Evolutionary conservation across 2,888 invertebrate genomes (phyloP).

Genomic region (Agrochola lota): DNA sequence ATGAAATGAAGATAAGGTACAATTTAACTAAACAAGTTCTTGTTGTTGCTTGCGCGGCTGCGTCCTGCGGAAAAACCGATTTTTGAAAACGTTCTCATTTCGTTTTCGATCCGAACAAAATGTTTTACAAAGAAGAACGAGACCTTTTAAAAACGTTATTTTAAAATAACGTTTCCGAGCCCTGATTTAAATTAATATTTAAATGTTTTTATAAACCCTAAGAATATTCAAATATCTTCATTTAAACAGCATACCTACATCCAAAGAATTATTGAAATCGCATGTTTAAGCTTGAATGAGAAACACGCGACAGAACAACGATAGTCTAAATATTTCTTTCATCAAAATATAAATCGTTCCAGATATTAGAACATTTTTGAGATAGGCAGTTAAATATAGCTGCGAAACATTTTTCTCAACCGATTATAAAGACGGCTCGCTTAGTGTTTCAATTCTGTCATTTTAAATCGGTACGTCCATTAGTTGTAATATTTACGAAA

Average conservation of each 20-base stretch:
- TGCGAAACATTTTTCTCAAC: slow-evolving; percentile 38
- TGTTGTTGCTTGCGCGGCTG: too few species aligned
- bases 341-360: slow-evolving; percentile 54
- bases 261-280: slow-evolving; percentile 37
- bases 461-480: slow-evolving; percentile 28
- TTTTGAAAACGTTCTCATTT: too few species aligned
- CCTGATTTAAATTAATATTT: too few species aligned
- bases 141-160: too few species aligned
- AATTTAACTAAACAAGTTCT: too few species aligned
- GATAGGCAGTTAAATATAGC: slow-evolving; percentile 46
- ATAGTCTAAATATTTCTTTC: slow-evolving; percentile 57
- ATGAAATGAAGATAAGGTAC: too few species aligned
- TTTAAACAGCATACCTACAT: slow-evolving; percentile 14
- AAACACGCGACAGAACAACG: slow-evolving; percentile 37
- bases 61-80: too few species aligned
- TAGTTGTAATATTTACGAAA: slow-evolving; percentile 51
- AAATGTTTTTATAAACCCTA: slow-evolving; percentile 2
- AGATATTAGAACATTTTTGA: slow-evolving; percentile 42
- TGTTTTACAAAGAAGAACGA: too few species aligned
- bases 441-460: slow-evolving; percentile 27
- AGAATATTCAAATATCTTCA: slow-evolving; percentile 27
- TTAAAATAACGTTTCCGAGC: too few species aligned
- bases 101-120: too few species aligned
- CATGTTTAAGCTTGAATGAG: slow-evolving; percentile 50
- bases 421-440: slow-evolving; percentile 21